Evolutionary conservation across 2,113 vertebrate genomes (phyloP).

Genomic region (Vanacampus margaritifer): DNA sequence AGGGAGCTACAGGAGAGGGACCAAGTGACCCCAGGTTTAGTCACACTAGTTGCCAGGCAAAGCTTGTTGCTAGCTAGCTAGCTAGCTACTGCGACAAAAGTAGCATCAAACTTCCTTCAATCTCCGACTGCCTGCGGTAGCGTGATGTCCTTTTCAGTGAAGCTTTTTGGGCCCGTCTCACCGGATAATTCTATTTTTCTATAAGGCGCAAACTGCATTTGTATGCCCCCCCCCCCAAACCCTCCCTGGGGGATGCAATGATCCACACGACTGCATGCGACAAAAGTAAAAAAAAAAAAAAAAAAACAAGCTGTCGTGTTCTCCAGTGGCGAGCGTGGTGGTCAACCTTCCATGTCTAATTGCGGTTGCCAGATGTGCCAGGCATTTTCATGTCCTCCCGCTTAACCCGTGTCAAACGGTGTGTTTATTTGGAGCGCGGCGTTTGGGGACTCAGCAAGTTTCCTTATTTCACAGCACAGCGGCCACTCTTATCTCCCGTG

Average conservation of each 20-base stretch:
- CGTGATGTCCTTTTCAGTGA: too few species aligned
- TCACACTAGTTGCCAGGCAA: too few species aligned
- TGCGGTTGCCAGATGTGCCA: slow-evolving; percentile 60
- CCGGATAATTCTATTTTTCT: too few species aligned
- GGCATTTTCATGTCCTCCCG: slow-evolving; percentile 39
- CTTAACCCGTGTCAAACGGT: slow-evolving; percentile 51
- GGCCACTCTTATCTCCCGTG: slow-evolving; percentile 34
- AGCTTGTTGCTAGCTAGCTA: too few species aligned
- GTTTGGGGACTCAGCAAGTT: slow-evolving; percentile 30
- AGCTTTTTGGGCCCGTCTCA: too few species aligned
- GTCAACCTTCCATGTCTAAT: slow-evolving; percentile 55
- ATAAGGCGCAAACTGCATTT: too few species aligned
- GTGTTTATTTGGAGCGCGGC: slow-evolving; percentile 36
- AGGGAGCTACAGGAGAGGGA: too few species aligned
- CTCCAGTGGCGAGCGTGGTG: slow-evolving; percentile 24
- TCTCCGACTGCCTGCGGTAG: too few species aligned
- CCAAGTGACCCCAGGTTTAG: too few species aligned
- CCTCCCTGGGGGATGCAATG: background rate
- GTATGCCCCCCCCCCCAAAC: background rate
- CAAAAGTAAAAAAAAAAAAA: slow-evolving; percentile 29
- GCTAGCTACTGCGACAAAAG: too few species aligned
- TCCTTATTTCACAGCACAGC: slow-evolving; percentile 48
- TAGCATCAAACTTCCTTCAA: too few species aligned
- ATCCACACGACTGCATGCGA: background rate
- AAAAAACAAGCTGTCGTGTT: slow-evolving; percentile 32